Conservation (phyloP, 2,797 vertebrate genomes). For the Schizothorax lantsangensis region DNA sequence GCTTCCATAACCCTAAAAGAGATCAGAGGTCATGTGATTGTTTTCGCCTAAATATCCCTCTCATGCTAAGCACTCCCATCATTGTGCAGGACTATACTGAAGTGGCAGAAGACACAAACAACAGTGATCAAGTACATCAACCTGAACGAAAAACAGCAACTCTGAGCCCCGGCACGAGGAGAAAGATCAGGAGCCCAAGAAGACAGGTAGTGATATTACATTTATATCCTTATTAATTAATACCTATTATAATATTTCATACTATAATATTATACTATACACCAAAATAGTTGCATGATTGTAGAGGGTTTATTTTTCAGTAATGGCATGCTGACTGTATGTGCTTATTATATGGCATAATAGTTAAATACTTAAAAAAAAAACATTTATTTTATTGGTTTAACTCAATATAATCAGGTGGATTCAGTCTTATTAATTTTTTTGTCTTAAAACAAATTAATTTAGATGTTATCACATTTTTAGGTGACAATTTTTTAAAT, state of each 20-base stretch:
- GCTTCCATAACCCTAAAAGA: slow-evolving; percentile 12
- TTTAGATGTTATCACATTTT: neutral
- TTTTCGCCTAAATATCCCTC: slow-evolving; percentile 28
- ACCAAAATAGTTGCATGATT: too few species aligned
- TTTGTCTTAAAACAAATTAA: neutral
- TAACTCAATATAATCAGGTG: too few species aligned
- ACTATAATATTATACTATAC: neutral
- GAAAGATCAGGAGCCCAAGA: slow-evolving; percentile 67
- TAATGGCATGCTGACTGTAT: neutral
- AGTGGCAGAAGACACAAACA: slow-evolving; percentile 75
- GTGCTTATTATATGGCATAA: neutral
- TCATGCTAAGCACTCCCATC: slow-evolving; percentile 11
- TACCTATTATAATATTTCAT: neutral
- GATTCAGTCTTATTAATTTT: too few species aligned
- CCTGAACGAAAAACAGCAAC: slow-evolving; percentile 61
- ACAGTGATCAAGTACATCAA: slow-evolving; percentile 75
- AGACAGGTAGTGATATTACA: slow-evolving; percentile 53
- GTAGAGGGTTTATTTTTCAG: neutral
- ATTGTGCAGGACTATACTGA: slow-evolving; percentile 79
- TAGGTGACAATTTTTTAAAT: neutral
- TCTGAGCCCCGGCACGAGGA: slow-evolving; percentile 71
- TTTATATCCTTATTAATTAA: neutral
- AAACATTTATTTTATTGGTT: too few species aligned
- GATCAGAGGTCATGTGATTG: slow-evolving; percentile 44
- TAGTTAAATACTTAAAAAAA: neutral